These are phyloP conservation scores for Peromyscus polionotus DNA, from an alignment of 2,113 vertebrate genomes.

Conservation along the genomic window DNA sequence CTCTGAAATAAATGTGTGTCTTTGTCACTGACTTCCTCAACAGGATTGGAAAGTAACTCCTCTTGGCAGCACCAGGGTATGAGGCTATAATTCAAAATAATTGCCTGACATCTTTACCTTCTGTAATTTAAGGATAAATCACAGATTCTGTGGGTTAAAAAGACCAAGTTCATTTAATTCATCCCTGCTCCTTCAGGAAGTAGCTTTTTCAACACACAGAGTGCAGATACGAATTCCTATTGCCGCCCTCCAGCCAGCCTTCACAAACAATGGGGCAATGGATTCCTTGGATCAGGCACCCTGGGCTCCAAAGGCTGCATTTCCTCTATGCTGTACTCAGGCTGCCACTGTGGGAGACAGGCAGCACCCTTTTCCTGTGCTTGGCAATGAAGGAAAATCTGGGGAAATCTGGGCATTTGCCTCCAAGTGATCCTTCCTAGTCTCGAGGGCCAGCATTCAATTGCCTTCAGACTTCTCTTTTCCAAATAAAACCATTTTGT, in stretches of 20 bases:
- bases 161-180: slow-evolving; percentile 52
- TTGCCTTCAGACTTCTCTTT: slow-evolving; percentile 15
- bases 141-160: slow-evolving; percentile 54
- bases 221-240: slow-evolving; percentile 17
- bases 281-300: slow-evolving; percentile 45
- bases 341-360: background rate
- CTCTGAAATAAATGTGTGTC: slow-evolving; percentile 2
- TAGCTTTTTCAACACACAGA: background rate
- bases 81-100: slow-evolving; percentile 64
- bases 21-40: slow-evolving; percentile 40
- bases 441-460: slow-evolving; percentile 11
- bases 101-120: slow-evolving; percentile 53
- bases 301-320: background rate
- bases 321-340: background rate
- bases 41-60: slow-evolving; percentile 52
- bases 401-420: background rate
- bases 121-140: slow-evolving; percentile 61
- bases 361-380: background rate
- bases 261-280: slow-evolving; percentile 6
- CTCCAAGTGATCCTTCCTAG: background rate
- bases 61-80: slow-evolving; percentile 17
- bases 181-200: background rate
- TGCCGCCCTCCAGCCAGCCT: slow-evolving; percentile 37
- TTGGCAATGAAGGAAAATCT: slow-evolving; percentile 31
- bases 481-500: slow-evolving; percentile 43